Percentiles rank a stretch among this genome's conserved stretches.
These are phyloP conservation scores for Orestias chungarensis DNA, from an alignment of 2,797 vertebrate genomes.

Conservation along the genomic window DNA sequence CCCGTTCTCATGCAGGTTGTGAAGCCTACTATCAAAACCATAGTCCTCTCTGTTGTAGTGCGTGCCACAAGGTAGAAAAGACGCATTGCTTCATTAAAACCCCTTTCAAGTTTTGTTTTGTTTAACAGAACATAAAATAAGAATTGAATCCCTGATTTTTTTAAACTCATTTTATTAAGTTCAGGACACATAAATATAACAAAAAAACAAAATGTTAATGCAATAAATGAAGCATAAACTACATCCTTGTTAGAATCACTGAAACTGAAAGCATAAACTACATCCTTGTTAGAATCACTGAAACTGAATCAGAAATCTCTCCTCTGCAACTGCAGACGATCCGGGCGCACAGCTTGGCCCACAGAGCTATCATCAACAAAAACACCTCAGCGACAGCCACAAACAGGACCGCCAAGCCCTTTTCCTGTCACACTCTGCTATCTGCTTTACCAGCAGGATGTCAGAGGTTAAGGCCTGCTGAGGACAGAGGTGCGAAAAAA, in stretches of 20 bases:
- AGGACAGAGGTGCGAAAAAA: conserved; percentile 70
- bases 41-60: too few relatives aligned
- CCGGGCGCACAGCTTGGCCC: conserved; percentile 54
- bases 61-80: background rate
- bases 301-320: conserved; percentile 51
- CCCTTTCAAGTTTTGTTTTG: background rate
- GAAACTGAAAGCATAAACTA: conserved; percentile 64
- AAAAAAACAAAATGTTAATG: background rate
- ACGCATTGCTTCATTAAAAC: too few relatives aligned
- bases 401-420: conserved; percentile 50
- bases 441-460: conserved; percentile 70
- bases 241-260: conserved; percentile 43
- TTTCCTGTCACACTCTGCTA: conserved; percentile 66
- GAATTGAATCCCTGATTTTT: background rate
- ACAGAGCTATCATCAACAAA: conserved; percentile 43
- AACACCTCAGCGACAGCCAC: conserved; percentile 66
- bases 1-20: background rate
- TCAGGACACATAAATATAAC: background rate
- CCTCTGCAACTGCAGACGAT: conserved; percentile 41
- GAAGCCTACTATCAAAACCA: too few relatives aligned
- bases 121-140: background rate
- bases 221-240: conserved; percentile 45
- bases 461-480: conserved; percentile 72
- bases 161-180: background rate
- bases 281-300: conserved; percentile 43